Evolutionary conservation across 2,113 vertebrate genomes (phyloP).

Genomic region (Crotalus viridis): DNA sequence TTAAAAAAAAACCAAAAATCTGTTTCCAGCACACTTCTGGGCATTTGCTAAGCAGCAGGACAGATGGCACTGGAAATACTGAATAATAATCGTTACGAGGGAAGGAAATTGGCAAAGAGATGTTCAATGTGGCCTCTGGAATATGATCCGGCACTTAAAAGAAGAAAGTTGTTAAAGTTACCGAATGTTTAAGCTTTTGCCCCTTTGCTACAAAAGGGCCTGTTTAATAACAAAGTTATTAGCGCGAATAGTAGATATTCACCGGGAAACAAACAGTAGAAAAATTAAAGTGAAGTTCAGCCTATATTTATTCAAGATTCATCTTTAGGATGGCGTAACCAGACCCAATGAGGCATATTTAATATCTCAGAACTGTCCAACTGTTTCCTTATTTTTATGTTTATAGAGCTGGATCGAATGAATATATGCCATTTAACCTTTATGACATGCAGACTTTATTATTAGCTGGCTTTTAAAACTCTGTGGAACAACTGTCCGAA

Average conservation of each 20-base stretch:
- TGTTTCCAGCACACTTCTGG: conserved; percentile 62
- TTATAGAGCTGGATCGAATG: not conserved
- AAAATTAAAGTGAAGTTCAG: not conserved
- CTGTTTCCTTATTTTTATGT: not conserved
- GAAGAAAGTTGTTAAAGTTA: conserved; percentile 30
- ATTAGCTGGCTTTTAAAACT: not conserved
- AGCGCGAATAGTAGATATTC: rapidly evolving
- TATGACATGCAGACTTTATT: not conserved
- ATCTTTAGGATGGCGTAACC: not conserved
- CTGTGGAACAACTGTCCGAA: not conserved
- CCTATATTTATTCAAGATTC: not conserved
- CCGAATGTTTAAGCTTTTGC: conserved; percentile 20
- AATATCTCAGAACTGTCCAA: not conserved
- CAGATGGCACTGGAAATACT: conserved; percentile 68
- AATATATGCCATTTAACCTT: not conserved
- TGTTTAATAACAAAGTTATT: not conserved
- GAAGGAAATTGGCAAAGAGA: conserved; percentile 47
- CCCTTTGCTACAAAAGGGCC: not conserved
- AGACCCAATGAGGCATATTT: not conserved
- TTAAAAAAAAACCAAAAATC: conserved; percentile 45
- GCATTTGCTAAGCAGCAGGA: conserved; percentile 67
- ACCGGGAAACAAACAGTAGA: not conserved
- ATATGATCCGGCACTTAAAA: not conserved
- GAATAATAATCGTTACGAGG: conserved; percentile 64
- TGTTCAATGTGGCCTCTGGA: conserved; percentile 33